Percentiles rank a stretch among this genome's conserved stretches.
These are phyloP conservation scores for Mastomys natalensis DNA, from an alignment of 2,113 vertebrate genomes.

Conservation along the genomic window DNA sequence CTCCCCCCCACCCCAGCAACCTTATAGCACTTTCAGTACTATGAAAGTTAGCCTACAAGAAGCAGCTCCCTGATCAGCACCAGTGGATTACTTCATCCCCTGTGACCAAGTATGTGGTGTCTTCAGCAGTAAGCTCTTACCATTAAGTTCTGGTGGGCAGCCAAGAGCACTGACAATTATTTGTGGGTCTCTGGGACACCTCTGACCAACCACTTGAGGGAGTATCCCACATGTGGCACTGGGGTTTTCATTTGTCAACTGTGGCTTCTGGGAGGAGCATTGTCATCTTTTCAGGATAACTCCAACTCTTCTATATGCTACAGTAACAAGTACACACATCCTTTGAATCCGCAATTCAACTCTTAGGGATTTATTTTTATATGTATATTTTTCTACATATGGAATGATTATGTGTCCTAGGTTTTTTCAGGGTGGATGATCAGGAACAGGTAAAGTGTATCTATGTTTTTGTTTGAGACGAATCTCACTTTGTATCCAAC, in stretches of 20 bases:
- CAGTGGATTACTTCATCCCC: neutral
- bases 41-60: neutral
- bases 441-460: neutral
- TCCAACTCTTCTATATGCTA: neutral
- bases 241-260: neutral
- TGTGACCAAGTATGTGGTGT: neutral
- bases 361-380: constrained; percentile 14
- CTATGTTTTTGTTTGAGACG: neutral
- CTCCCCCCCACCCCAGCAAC: neutral
- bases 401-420: neutral
- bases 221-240: neutral
- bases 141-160: neutral
- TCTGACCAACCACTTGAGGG: neutral
- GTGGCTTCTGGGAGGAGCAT: neutral
- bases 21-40: neutral
- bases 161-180: neutral
- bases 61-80: neutral
- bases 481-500: neutral
- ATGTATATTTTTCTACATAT: neutral
- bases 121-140: neutral
- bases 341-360: neutral
- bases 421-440: constrained; percentile 11
- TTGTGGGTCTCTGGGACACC: neutral
- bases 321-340: neutral
- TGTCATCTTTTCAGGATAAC: neutral